Base-by-base conservation (phyloP, 1,140 invertebrate species). In the Pissodes strobi region DNA sequence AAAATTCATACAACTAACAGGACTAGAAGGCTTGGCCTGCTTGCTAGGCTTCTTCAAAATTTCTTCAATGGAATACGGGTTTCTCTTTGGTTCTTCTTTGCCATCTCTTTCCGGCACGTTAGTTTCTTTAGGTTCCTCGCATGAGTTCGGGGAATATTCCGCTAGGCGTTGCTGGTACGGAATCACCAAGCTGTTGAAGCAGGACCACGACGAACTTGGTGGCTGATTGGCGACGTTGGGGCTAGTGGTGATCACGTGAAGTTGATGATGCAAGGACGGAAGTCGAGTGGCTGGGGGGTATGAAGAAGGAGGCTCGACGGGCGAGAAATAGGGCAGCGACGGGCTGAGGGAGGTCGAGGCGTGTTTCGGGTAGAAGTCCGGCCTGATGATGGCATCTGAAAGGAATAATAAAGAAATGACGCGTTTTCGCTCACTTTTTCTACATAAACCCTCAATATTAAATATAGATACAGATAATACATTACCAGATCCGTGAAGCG, bases 51-150 rank as follows among this genome's bases (percentile, higher is more conserved):
- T 92, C 70, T 92, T 93, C 2, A 94, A 72, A 4, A 94, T 73
- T 73, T 93, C 91, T 73, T 94, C 91, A 70, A 94, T 94, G 0
- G 90, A 92, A 73, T 93, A 93, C 0, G 90, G 90, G 45, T 86
- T 85, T 75, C 91, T 91, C 85, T 87, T 74, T 68, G 21, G 70
- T 30, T 69, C 73, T 57, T 64, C 70, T 34, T 68, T 63, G 2
- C 18, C 48, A n/a, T n/a, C n/a, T n/a, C n/a, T n/a, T 57, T 51
- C 46, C 12, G n/a, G 30, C 2, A 51, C 30, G 6, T 21, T 64
- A 12, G 30, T 38, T 1, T 41, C 63, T 41, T 58, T 65, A 5
- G 34, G 19, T 10, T 63, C 27, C 10, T 70, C 25, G 23, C 41
- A 61, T 23, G 56, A 56, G 48, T 23, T 18, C 8, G 46, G 27